Conservation (phyloP, 92 coral and sea anemone species). For the Palythoa heliodiscus region DNA sequence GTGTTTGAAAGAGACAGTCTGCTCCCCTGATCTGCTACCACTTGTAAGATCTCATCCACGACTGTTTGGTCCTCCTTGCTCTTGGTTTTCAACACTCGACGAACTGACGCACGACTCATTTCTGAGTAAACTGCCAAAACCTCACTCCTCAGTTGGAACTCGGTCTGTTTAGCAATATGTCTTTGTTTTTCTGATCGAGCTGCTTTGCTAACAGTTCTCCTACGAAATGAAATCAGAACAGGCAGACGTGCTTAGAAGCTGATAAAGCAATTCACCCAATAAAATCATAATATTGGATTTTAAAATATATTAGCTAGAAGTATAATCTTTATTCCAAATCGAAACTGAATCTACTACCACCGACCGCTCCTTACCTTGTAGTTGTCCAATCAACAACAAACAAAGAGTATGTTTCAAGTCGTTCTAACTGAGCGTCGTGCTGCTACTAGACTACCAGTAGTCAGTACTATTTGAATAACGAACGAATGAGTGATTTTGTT, state of each 20-base stretch:
- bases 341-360: neutral
- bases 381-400: neutral
- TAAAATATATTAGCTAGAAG: neutral
- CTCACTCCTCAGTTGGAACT: neutral
- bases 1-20: conserved; percentile 72
- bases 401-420: neutral
- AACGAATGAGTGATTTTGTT: conserved; percentile 12
- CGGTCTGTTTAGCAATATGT: neutral
- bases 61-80: conserved; percentile 67
- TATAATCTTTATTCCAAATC: neutral
- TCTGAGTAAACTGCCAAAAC: neutral
- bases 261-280: neutral
- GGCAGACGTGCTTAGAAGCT: neutral
- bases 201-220: neutral
- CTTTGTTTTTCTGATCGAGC: neutral
- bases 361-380: neutral
- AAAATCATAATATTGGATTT: neutral
- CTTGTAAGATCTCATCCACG: conserved; percentile 78
- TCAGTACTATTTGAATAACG: no score
- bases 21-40: conserved; percentile 82
- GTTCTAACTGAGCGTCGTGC: neutral
- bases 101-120: conserved; percentile 27
- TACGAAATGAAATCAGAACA: neutral
- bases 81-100: conserved; percentile 45
- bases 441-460: neutral